Evolutionary conservation across 2,797 vertebrate species (phyloP).

Genomic region (Cuniculus paca): DNA sequence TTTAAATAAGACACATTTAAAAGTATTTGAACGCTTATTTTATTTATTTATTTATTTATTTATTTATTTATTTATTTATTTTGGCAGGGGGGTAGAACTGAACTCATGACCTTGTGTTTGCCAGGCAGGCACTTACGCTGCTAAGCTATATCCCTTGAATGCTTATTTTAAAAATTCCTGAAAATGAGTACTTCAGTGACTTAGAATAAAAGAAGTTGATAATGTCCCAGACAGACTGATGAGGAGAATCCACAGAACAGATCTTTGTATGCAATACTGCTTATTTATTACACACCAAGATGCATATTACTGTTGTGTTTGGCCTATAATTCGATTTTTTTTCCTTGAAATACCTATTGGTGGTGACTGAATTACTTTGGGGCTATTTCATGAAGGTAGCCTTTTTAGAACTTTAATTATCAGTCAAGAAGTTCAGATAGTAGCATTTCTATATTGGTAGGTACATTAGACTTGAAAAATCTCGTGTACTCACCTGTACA

Average conservation of each 20-base stretch:
- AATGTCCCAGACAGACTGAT: neutral
- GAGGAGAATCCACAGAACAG: neutral
- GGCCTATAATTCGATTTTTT: neutral
- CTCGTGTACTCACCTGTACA: conserved; percentile 14
- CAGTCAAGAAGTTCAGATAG: neutral
- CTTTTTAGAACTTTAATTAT: neutral
- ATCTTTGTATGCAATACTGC: neutral
- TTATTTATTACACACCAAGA: neutral
- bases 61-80: too few species aligned
- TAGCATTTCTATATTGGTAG: neutral
- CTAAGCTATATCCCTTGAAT: neutral
- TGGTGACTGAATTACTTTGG: neutral
- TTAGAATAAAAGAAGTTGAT: neutral
- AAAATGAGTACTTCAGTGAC: neutral
- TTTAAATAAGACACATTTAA: neutral
- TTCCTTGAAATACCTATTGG: neutral
- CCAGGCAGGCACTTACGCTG: too few species aligned
- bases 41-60: too few species aligned
- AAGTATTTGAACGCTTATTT: neutral
- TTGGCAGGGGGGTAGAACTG: too few species aligned
- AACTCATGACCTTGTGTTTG: too few species aligned
- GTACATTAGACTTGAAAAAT: neutral
- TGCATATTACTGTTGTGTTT: neutral
- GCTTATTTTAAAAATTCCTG: neutral
- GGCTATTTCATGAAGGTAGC: neutral